phyloP scores from a whole-genome alignment of 1,140 invertebrate genomes.

The Macrotrachela quadricornifera region DNA sequence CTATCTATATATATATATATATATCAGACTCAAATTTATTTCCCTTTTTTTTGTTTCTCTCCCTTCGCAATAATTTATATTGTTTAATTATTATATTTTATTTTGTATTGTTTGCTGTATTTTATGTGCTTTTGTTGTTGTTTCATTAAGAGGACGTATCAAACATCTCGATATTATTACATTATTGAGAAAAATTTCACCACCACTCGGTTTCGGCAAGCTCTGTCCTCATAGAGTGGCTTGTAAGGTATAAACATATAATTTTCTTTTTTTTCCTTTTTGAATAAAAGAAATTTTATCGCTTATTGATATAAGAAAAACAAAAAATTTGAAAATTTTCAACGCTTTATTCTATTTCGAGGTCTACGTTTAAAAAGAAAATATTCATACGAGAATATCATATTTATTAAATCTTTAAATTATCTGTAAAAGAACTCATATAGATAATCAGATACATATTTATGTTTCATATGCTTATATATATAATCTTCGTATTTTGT shows the following conservation, averaged over 20 bases:
- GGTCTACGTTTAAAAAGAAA: not conserved
- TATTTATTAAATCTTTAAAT: not conserved
- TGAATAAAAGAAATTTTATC: not conserved
- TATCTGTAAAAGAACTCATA: not conserved
- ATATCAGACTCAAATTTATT: too few relatives aligned
- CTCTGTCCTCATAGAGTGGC: slow-evolving; percentile 7
- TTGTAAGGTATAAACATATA: not conserved
- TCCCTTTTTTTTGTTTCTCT: too few relatives aligned
- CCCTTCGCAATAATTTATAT: too few relatives aligned
- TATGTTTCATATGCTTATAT: too few relatives aligned
- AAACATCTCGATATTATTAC: slow-evolving; percentile 6
- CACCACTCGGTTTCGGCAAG: slow-evolving; percentile 2
- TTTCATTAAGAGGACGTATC: not conserved
- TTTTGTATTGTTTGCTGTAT: too few relatives aligned
- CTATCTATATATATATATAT: too few relatives aligned
- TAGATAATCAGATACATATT: too few relatives aligned
- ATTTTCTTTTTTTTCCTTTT: not conserved
- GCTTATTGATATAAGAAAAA: not conserved
- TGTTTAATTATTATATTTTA: too few relatives aligned
- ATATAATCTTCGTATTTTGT: too few relatives aligned
- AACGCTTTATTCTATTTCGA: too few relatives aligned
- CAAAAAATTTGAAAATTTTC: too few relatives aligned
- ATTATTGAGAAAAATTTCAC: slow-evolving; percentile 1
- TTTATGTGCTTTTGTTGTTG: not conserved
- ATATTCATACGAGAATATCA: not conserved